These are phyloP conservation scores for Sympetrum striolatum DNA, from an alignment of 2,888 invertebrate species.

Conservation along the genomic window DNA sequence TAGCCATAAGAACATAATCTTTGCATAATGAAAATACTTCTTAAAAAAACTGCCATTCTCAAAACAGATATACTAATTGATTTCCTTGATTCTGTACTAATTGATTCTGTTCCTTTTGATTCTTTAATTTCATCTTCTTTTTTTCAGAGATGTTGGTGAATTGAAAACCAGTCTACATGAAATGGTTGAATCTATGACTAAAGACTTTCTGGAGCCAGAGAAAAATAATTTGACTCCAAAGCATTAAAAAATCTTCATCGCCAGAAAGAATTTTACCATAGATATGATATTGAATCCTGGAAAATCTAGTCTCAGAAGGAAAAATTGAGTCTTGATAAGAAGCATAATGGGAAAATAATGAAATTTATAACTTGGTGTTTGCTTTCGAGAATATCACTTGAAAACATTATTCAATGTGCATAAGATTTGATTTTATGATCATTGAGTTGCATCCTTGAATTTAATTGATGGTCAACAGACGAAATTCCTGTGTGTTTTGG, in stretches of 20 bases:
- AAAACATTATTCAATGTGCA: background rate
- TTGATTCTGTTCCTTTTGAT: background rate
- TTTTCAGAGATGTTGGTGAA: slow-evolving; percentile 72
- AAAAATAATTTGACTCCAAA: slow-evolving; percentile 68
- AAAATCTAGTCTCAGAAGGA: background rate
- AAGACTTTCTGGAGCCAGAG: slow-evolving; percentile 82
- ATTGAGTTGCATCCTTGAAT: background rate
- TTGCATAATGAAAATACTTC: background rate
- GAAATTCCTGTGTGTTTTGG: no score
- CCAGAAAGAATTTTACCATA: background rate
- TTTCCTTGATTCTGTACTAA: no score
- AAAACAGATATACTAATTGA: background rate
- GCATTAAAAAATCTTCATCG: background rate
- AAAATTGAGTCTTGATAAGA: background rate
- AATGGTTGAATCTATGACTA: slow-evolving; percentile 79
- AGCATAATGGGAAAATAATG: background rate
- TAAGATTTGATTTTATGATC: background rate
- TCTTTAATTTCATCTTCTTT: slow-evolving; percentile 49
- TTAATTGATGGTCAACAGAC: background rate
- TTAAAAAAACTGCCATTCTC: background rate
- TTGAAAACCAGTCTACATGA: slow-evolving; percentile 69
- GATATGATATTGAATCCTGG: background rate
- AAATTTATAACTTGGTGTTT: background rate
- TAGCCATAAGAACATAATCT: background rate
- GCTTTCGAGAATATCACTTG: background rate